Percentiles rank a stretch among this genome's conserved stretches.
phyloP scores from a whole-genome alignment of 2,113 vertebrate genomes.

The Chionomys nivalis region DNA sequence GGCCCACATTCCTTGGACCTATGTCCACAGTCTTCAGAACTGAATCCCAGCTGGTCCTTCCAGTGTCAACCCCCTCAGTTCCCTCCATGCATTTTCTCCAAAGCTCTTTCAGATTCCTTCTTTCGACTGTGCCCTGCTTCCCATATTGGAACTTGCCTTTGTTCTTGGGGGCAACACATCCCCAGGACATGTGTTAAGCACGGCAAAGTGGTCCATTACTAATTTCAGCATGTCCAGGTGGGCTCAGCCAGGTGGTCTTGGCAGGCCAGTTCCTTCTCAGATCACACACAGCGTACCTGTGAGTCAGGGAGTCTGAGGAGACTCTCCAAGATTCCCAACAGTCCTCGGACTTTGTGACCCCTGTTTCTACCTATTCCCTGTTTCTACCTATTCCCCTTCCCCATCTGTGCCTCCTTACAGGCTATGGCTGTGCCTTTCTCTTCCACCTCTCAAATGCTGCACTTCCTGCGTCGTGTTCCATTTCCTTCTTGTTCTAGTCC shows the following conservation, averaged over 20 bases:
- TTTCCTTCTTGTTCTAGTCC: background rate
- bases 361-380: background rate
- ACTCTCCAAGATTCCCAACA: background rate
- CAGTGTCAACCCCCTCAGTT: background rate
- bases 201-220: rapidly evolving
- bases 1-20: background rate
- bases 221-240: background rate
- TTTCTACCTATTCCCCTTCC: background rate
- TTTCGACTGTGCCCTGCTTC: background rate
- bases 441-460: background rate
- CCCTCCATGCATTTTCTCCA: background rate
- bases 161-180: background rate
- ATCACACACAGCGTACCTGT: background rate
- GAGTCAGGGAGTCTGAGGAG: background rate
- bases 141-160: background rate
- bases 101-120: background rate
- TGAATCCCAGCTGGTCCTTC: background rate
- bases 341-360: background rate
- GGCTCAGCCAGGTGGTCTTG: background rate
- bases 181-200: background rate
- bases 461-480: background rate
- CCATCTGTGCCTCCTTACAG: background rate
- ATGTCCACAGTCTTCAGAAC: background rate
- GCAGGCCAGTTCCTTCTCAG: background rate
- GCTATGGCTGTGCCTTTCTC: background rate